Base-by-base conservation (phyloP, 2,113 vertebrate species). In the Poeciliopsis occidentalis region DNA sequence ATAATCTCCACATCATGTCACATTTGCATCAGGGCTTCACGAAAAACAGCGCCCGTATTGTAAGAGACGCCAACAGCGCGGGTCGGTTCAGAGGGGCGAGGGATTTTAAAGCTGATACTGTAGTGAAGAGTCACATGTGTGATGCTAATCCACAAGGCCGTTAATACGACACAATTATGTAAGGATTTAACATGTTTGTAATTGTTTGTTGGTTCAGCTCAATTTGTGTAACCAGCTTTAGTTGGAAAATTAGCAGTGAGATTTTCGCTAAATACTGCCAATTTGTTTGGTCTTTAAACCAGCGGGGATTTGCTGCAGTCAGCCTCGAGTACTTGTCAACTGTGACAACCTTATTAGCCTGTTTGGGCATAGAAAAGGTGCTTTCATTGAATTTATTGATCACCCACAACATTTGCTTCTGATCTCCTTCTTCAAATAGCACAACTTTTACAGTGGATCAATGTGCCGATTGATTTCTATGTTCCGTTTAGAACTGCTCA, bases 1-100 rank as follows among this genome's bases (percentile, higher is more conserved):
- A 90, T 94, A 91, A 94, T 94, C 89, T 91, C 87, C 86, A 88
- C 90, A 92, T 93, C 90, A 90, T 91, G 91, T 92, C 81, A 78
- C 82, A 94, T 94, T 93, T 93, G 85, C 85, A 89, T 92, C 72
- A n/a, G 24, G 22, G 74, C 79, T 83, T 87, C 77, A 29, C n/a
- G 71, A 78, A 76, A 37, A 85, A 75, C 19, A 57, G 60, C 74
- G 69, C 75, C 67, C 64, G 81, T 44, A 32, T 67, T 63, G 63
- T 67, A 72, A 60, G 72, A 64, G 10, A 62, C 65, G 79, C 27
- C n/a, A 24, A 27, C 4, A 1, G 64, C 75, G 15, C 68, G 6
- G 75, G 71, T 71, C 83, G 8, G 79, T 78, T 66, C 27, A 32
- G 67, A 75, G 67, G 63, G 69, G 34, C n/a, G 30, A 29, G 80